These are phyloP conservation scores for Dryoscopus gambensis DNA, from an alignment of 2,113 vertebrate species.

Conservation along the genomic window DNA sequence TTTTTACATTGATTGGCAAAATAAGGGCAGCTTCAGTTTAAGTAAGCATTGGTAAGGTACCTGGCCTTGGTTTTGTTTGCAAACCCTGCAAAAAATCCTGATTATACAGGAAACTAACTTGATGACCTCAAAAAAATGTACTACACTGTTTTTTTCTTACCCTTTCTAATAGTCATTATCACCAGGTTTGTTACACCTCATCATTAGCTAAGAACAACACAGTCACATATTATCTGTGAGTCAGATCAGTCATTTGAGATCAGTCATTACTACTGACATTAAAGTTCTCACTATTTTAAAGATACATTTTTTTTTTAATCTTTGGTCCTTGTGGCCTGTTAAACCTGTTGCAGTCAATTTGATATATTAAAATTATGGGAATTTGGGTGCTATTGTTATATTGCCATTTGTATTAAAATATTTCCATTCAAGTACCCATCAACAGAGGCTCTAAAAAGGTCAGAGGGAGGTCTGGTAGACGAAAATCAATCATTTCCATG, in stretches of 20 bases:
- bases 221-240: neutral
- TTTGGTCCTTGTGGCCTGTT: neutral
- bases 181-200: neutral
- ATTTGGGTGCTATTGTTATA: neutral
- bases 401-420: neutral
- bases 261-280: neutral
- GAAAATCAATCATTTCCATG: slow-evolving; percentile 32
- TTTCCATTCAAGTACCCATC: neutral
- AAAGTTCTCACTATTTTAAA: neutral
- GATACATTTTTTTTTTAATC: neutral
- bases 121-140: neutral
- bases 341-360: neutral
- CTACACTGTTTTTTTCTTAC: neutral
- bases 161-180: neutral
- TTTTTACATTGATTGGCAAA: neutral
- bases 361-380: neutral
- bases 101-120: neutral
- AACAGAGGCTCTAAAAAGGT: neutral
- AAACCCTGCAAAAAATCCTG: neutral
- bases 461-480: neutral
- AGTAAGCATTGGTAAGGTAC: neutral
- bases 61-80: neutral
- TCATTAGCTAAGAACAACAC: neutral
- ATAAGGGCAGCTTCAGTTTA: neutral
- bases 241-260: neutral